Conservation (phyloP, 2,888 invertebrate genomes). For the Drosophila mulleri region DNA sequence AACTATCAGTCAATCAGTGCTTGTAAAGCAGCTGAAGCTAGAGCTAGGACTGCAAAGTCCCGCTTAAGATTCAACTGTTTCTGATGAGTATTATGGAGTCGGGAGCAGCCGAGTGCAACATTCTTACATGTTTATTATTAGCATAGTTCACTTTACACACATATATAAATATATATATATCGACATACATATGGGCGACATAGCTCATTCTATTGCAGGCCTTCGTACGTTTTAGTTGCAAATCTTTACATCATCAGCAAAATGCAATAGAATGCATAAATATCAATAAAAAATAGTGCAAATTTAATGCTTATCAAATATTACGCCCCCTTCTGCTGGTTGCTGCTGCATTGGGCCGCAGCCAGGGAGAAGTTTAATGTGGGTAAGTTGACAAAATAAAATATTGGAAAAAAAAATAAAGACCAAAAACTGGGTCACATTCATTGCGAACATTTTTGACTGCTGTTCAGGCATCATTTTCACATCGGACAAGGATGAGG, state of each 20-base stretch:
- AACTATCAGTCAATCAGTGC: not conserved
- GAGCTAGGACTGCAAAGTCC: no score
- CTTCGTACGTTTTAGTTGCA: slow-evolving; percentile 53
- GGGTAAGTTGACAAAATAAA: slow-evolving; percentile 55
- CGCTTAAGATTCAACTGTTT: not conserved
- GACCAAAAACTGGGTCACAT: slow-evolving; percentile 60
- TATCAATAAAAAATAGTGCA: slow-evolving; percentile 12
- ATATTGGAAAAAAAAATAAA: not conserved
- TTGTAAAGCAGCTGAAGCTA: no score
- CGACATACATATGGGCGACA: slow-evolving; percentile 32
- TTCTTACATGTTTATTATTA: slow-evolving; percentile 63
- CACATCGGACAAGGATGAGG: slow-evolving; percentile 86
- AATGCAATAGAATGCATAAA: slow-evolving; percentile 24
- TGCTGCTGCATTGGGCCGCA: slow-evolving; percentile 25
- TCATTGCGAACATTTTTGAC: not conserved
- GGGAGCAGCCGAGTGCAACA: not conserved
- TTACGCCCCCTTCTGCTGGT: slow-evolving; percentile 11
- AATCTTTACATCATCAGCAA: slow-evolving; percentile 72
- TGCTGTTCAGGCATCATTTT: slow-evolving; percentile 85
- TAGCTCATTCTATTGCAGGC: slow-evolving; percentile 60
- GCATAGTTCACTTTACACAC: slow-evolving; percentile 52
- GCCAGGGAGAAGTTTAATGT: slow-evolving; percentile 69
- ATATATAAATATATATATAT: not conserved
- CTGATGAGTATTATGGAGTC: not conserved
- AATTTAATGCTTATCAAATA: slow-evolving; percentile 43